Evolutionary conservation across 2,888 invertebrate genomes (phyloP).

Genomic region (Cheilosia impressa): DNA sequence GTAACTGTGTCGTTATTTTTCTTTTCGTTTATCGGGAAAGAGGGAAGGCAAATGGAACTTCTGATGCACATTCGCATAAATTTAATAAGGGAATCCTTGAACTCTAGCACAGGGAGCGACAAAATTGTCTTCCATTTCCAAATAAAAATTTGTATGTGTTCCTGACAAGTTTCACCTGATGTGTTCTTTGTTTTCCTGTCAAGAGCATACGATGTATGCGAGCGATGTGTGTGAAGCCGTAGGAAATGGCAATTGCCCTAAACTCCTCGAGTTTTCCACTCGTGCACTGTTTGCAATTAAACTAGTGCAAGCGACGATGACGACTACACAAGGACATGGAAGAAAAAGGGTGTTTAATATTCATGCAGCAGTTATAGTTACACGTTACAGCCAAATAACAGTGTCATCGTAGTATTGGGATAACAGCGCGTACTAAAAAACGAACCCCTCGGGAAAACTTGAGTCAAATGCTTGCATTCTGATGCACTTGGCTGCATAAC

Average conservation of each 20-base stretch:
- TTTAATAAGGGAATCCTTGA: slow-evolving; percentile 50
- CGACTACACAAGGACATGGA: slow-evolving; percentile 5
- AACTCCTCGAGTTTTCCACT: slow-evolving; percentile 5
- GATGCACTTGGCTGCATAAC: slow-evolving; percentile 37
- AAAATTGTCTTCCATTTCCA: slow-evolving; percentile 12
- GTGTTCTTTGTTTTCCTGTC: slow-evolving; percentile 7
- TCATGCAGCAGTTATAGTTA: slow-evolving; percentile 17
- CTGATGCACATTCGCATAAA: not conserved
- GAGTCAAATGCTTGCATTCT: slow-evolving; percentile 35
- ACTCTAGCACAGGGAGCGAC: slow-evolving; percentile 22
- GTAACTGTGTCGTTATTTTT: not conserved
- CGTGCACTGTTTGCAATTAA: slow-evolving; percentile 25
- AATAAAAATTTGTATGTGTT: slow-evolving; percentile 17
- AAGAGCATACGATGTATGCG: not conserved
- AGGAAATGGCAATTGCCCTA: slow-evolving; percentile 34
- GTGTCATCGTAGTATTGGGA: slow-evolving; percentile 7
- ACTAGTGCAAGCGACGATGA: slow-evolving; percentile 15
- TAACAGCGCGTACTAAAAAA: slow-evolving; percentile 11
- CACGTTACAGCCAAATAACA: slow-evolving; percentile 4
- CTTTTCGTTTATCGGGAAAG: not conserved
- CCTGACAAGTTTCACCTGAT: slow-evolving; percentile 35
- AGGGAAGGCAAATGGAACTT: slow-evolving; percentile 18
- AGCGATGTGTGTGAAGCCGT: slow-evolving; percentile 27
- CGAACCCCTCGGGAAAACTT: slow-evolving; percentile 12
- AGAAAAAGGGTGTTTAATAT: slow-evolving; percentile 11